A percentile compares a stretch with the other conserved stretches of the same genome.
Conservation (phyloP, 2,797 vertebrate species). For the Spheniscus humboldti region DNA sequence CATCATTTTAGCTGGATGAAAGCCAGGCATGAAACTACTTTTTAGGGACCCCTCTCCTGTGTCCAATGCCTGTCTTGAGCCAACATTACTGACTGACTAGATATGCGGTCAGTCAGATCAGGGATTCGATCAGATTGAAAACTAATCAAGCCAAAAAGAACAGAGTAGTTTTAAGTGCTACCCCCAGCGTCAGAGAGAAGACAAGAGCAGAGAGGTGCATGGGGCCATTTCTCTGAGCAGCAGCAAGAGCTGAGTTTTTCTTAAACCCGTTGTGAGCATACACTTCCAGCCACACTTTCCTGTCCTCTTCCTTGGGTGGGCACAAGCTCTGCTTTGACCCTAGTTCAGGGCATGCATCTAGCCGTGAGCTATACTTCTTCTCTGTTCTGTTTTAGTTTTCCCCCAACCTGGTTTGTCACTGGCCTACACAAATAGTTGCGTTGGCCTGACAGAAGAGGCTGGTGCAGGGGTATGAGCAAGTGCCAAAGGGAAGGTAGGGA, state of each 20-base stretch:
- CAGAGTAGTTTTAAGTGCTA: neutral
- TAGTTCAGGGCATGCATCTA: neutral
- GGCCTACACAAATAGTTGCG: neutral
- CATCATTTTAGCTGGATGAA: neutral
- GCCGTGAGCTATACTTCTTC: neutral
- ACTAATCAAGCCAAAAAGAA: neutral
- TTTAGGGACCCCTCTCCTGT: neutral
- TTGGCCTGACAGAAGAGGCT: neutral
- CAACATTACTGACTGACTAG: neutral
- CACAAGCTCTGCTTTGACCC: neutral
- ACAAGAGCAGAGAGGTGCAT: neutral
- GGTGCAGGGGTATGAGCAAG: neutral
- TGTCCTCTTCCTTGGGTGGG: neutral
- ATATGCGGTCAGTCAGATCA: neutral
- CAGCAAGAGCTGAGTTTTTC: neutral
- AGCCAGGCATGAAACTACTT: neutral
- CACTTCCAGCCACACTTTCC: neutral
- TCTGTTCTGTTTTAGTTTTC: neutral
- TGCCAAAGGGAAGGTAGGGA: neutral
- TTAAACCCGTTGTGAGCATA: neutral
- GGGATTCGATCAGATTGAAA: neutral
- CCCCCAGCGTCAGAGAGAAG: neutral
- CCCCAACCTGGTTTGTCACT: neutral
- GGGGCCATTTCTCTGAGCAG: neutral
- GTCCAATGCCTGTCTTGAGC: fast-evolving